Evolutionary conservation across 1,140 invertebrate species (phyloP).

Genomic region (Formica exsecta): DNA sequence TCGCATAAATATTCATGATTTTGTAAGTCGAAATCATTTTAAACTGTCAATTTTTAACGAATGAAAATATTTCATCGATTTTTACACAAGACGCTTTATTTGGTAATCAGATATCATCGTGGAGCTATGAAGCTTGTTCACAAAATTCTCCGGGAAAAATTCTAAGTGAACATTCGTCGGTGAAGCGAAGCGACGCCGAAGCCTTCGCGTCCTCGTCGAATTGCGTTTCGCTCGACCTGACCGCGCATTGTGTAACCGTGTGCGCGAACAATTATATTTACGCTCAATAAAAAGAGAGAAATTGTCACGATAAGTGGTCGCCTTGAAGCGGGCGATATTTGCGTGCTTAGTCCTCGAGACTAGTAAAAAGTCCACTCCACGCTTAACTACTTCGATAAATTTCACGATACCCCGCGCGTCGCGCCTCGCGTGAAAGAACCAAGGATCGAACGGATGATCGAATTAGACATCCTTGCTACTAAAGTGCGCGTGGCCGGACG

Average conservation of each 20-base stretch:
- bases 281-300: constrained; percentile 48
- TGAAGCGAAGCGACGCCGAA: neutral
- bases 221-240: neutral
- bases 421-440: neutral
- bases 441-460: constrained; percentile 17
- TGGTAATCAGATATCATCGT: neutral
- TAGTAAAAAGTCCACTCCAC: constrained; percentile 22
- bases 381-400: constrained; percentile 46
- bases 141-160: neutral
- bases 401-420: constrained; percentile 22
- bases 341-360: constrained; percentile 10
- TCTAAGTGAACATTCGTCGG: neutral
- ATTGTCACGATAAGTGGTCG: constrained; percentile 48
- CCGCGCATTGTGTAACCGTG: neutral
- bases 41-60: neutral
- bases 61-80: neutral
- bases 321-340: constrained; percentile 42
- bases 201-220: neutral
- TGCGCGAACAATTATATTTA: constrained; percentile 59
- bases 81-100: neutral
- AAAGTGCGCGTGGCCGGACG: constrained; percentile 4
- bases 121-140: neutral
- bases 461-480: constrained; percentile 41
- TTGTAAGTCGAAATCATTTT: neutral
- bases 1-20: constrained; percentile 11